A percentile compares a stretch with the other conserved stretches of the same genome.
Evolutionary conservation across 92 coral and sea anemone genomes (phyloP).

Genomic region (Palythoa grandis): DNA sequence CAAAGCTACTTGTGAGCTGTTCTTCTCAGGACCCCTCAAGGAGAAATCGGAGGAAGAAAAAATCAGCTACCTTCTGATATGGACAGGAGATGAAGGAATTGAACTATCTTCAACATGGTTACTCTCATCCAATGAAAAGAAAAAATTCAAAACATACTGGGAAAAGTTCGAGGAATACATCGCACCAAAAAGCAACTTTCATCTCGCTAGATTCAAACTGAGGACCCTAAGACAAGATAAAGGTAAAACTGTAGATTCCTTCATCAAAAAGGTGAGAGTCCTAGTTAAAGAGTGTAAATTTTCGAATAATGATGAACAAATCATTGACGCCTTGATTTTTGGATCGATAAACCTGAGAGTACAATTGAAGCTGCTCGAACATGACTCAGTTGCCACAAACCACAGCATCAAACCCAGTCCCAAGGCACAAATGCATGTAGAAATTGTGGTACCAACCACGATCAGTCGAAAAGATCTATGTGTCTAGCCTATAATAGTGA

Average conservation of each 20-base stretch:
- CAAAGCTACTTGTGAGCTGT: too few species aligned
- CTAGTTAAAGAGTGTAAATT: slow-evolving; percentile 64
- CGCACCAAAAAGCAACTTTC: too few species aligned
- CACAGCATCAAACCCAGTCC: slow-evolving; percentile 5
- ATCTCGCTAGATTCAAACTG: slow-evolving; percentile 52
- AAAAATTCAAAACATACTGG: too few species aligned
- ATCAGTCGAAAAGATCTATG: slow-evolving; percentile 7
- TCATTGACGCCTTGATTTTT: slow-evolving; percentile 61
- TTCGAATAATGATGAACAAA: slow-evolving; percentile 51
- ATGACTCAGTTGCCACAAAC: slow-evolving; percentile 34
- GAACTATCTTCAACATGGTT: too few species aligned
- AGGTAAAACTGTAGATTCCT: slow-evolving; percentile 66
- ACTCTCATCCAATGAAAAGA: too few species aligned
- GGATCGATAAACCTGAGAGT: too few species aligned
- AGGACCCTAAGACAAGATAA: slow-evolving; percentile 51
- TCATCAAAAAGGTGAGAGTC: slow-evolving; percentile 64
- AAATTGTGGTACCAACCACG: slow-evolving; percentile 1
- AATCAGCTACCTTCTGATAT: too few species aligned
- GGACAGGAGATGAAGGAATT: too few species aligned
- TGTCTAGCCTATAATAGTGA: slow-evolving; percentile 6
- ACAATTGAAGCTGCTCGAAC: slow-evolving; percentile 60
- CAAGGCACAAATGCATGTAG: slow-evolving; percentile 15
- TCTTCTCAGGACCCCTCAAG: too few species aligned
- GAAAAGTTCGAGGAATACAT: too few species aligned
- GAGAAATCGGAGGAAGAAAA: too few species aligned